Conservation (phyloP, 2,113 vertebrate genomes). For the Psammodynastes pulverulentus region DNA sequence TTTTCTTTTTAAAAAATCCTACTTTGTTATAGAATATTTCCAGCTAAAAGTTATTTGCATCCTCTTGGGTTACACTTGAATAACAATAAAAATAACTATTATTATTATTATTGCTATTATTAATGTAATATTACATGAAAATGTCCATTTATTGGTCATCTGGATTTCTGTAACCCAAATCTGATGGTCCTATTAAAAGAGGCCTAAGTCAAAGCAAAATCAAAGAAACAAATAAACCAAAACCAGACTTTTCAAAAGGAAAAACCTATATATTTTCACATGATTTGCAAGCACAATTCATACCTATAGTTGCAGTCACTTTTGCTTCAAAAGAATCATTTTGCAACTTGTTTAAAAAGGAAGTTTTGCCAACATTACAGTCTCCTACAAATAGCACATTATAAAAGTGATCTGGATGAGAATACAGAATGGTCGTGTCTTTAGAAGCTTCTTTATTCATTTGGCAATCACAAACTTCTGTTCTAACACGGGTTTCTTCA, state of each 20-base stretch:
- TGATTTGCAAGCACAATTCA: constrained; percentile 38
- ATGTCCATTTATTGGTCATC: not conserved
- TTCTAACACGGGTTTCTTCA: not conserved
- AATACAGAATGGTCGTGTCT: not conserved
- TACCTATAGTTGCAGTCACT: constrained; percentile 81
- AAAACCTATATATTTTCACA: not conserved
- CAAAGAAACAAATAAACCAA: not conserved
- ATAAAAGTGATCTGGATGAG: constrained; percentile 69
- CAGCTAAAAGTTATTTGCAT: not conserved
- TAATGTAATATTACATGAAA: not conserved
- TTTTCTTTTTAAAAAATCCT: not conserved
- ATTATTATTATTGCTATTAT: not conserved
- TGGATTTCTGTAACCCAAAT: not conserved
- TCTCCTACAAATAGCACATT: constrained; percentile 87
- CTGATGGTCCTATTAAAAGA: not conserved
- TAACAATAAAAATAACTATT: not conserved
- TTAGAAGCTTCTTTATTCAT: not conserved
- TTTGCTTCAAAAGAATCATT: constrained; percentile 68
- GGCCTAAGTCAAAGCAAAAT: not conserved
- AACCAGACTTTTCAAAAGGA: not conserved
- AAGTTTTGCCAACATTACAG: constrained; percentile 88
- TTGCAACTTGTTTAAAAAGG: constrained; percentile 81
- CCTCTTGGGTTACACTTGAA: not conserved
- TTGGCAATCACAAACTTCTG: not conserved
- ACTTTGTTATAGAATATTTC: not conserved